Evolutionary conservation across 1,140 invertebrate genomes (phyloP), one percentile per base, ranked within the genome.

Genomic region (Orius laevigatus): DNA sequence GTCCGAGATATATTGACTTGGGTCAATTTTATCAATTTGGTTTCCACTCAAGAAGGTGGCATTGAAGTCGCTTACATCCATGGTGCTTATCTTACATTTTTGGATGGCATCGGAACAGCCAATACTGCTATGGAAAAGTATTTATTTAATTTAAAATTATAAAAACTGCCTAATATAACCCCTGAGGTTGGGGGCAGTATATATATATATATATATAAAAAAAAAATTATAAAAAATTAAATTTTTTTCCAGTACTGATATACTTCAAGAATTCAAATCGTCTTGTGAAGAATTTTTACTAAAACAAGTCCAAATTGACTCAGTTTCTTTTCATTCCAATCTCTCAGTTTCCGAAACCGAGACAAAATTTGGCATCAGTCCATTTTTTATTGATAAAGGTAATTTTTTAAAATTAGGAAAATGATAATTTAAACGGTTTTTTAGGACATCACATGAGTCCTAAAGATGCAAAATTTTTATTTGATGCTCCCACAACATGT

Each of bases 1-100:
- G 84, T 97, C 39, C 73, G 95, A 59, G 95, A 98, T 63, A 72
- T 97, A 44, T 66, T 98, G 15, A 82, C 83, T 0, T 96, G 93
- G 90, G 81, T 92, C 0, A 68, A 85, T 53, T 96, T 98, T 60
- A 84, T 98, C 45, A 92, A 89, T 59, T 64, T 64, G 36, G 76
- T 72, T 50, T 66, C 67, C 1, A 42, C 49, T 15, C 42, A 49
- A 10, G 50, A 51, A 33, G 32, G 33, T 1, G 49, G 60, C 0
- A 67, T 68, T 48, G 68, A 68, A 31, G 60, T 76, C 16, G 60
- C 64, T 1, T 88, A 86, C 58, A 70, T 87, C 34, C 89, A 97
- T 64, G 92, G 92, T 10, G 85, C 87, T 43, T 82, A 76, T 63
- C 71, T 96, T 36, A 86, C 88, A 0, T 90, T 97, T 54, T 66